Base-by-base conservation (phyloP, 1,140 invertebrate species). In the Caerostris darwini region DNA sequence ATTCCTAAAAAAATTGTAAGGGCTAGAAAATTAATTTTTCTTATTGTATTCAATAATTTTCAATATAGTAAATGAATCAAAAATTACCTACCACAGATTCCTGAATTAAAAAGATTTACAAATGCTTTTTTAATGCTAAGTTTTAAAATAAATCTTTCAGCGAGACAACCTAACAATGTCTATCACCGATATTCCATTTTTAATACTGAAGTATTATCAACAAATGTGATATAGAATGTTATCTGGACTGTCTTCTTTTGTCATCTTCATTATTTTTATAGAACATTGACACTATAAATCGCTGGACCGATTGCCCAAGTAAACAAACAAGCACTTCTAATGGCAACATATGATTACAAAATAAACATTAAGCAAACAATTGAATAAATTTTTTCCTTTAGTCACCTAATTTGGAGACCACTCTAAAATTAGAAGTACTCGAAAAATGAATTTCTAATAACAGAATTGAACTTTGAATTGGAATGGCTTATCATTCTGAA, bases 401-500 rank as follows among this genome's bases (percentile, higher is more conserved):
- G 34, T 77, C 71, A 34, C 3, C 71, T 77, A 14, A 77, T 77
- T 77, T 77, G 56, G 17, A 17, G 82, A 83, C n/a, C 54, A 17
- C 7, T 83, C 82, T 83, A 83, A 83, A 83, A 83, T 57, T 83
- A 83, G 82, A 56, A 83, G 82, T 58, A 57, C 82, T 59, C 50
- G 85, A 61, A 64, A 34, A 61, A 59, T 58, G 54, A 58, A 56
- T n/a, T 85, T 85, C n/a, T 85, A 85, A 85, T 85, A 87, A 12
- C 58, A 50, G 57, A 87, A 87, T 53, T 64, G 85, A 14, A 87
- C 85, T 87, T 87, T 87, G 58, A 50, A 53, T 34, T 50, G 19
- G 17, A 17, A 58, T 61, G 14, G 58, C n/a, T 56, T 83, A 83
- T 57, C 56, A 3, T 57, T 53, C 34, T 7, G 56, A 58, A 58